Evolutionary conservation across 2,888 invertebrate species (phyloP), one percentile per base, ranked within the genome.

Genomic region (Drosophila mimica): DNA sequence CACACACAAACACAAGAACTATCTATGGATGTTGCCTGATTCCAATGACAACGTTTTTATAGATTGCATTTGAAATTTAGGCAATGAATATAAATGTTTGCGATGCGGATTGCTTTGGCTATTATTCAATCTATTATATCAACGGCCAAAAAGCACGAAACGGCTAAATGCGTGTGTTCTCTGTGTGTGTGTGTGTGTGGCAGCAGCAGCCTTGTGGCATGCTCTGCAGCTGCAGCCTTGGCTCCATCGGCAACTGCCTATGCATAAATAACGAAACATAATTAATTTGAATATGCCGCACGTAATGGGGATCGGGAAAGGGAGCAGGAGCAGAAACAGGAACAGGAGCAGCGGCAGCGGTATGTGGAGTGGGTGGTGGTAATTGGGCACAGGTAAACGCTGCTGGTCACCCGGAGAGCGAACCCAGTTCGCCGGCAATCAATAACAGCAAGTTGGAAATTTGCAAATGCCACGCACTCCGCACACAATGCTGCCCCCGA

Each of bases 221-320:
- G 25, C 38, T 53, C 53, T 46, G 43, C 31, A 51, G 61, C 54
- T 36, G n/a, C 58, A 28, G 54, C 40, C n/a, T 28, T n/a, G 40
- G 49, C 11, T 30, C 33, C 28, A 53, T 53, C 43, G n/a, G 38
- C 70, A 73, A 66, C 70, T 70, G 65, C 69, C 83, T 77, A 81
- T 88, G 85, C 85, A 85, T 85, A 85, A 88, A 85, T 85, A 88
- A 76, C 84, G 56, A 82, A 87, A 86, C 87, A 87, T 88, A 88
- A 87, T 87, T 87, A 87, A 87, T 87, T 87, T 82, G 84, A 84
- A 88, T 87, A 76, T 76, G 78, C 69, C 46, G 79, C 70, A 76
- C 76, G 79, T 79, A 76, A 73, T 75, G 65, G 52, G 49, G 51
- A 60, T 30, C 15, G 46, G 15, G 15, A 46, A 30, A 13, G n/a